phyloP scores from a whole-genome alignment of 2,797 vertebrate species.

The Alectoris magna region DNA sequence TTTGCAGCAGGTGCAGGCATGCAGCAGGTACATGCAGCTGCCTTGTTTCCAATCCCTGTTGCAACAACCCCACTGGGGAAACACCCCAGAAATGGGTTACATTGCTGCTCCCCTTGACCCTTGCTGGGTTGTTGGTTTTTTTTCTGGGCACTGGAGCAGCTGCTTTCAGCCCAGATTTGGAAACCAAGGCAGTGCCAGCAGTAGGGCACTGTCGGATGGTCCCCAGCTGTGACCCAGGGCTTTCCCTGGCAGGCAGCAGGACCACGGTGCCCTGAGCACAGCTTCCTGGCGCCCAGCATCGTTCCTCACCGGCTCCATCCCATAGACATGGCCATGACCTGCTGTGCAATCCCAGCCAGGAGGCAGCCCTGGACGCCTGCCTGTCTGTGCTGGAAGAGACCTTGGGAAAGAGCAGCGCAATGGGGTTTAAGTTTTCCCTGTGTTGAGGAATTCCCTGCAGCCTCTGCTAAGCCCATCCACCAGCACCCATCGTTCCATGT shows the following conservation, averaged over 20 bases:
- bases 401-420: background rate
- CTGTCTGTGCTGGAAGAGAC: background rate
- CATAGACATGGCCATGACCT: background rate
- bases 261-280: rapidly evolving
- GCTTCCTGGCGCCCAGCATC: background rate
- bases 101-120: background rate
- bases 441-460: background rate
- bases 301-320: background rate
- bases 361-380: background rate
- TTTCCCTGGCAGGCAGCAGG: background rate
- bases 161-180: background rate
- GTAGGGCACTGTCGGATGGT: background rate
- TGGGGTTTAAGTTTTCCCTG: background rate
- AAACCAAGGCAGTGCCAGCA: background rate
- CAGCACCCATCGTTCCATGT: background rate
- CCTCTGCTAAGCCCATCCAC: background rate
- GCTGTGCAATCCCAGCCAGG: background rate
- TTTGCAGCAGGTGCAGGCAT: background rate
- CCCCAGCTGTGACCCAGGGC: background rate
- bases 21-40: background rate
- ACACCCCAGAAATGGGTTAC: background rate
- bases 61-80: background rate
- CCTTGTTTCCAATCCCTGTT: background rate
- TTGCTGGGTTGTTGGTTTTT: background rate
- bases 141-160: background rate